Evolutionary conservation across 2,888 invertebrate species (phyloP).

Genomic region (Parapristionchus giblindavisi): DNA sequence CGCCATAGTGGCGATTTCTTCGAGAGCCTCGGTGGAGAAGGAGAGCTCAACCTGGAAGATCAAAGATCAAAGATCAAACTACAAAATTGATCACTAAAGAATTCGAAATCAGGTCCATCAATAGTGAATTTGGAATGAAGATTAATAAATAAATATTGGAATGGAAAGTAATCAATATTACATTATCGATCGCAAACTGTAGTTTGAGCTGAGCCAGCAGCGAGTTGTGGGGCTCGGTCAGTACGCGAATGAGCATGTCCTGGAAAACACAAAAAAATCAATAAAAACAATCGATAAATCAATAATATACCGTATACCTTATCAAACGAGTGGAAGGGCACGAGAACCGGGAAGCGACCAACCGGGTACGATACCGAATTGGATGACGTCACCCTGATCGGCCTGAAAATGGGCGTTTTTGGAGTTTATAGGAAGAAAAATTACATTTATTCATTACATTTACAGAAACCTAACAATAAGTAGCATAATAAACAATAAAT

Average conservation of each 20-base stretch:
- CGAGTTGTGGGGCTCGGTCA: slow-evolving; percentile 96
- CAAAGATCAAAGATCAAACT: no score
- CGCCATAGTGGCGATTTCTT: slow-evolving; percentile 87
- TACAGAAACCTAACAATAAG: no score
- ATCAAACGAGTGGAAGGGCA: slow-evolving; percentile 94
- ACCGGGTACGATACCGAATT: slow-evolving; percentile 85
- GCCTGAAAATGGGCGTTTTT: no score
- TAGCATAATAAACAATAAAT: no score
- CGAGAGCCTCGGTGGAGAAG: slow-evolving; percentile 86
- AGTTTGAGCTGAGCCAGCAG: slow-evolving; percentile 95
- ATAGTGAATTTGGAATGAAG: no score
- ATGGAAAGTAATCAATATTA: no score
- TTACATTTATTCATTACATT: not conserved
- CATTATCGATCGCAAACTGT: slow-evolving; percentile 87
- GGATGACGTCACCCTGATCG: slow-evolving; percentile 55
- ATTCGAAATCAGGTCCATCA: no score
- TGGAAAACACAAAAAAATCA: slow-evolving; percentile 44
- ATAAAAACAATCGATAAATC: no score
- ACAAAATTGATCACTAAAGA: no score
- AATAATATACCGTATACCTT: slow-evolving; percentile 73
- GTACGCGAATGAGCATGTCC: slow-evolving; percentile 86
- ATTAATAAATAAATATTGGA: no score
- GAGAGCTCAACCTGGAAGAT: slow-evolving; percentile 83
- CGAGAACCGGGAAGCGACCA: slow-evolving; percentile 89
- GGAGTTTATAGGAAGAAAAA: no score